Percentiles rank a stretch among this genome's conserved stretches.
phyloP scores from a whole-genome alignment of 2,113 vertebrate genomes.

The Symphodus melops region DNA sequence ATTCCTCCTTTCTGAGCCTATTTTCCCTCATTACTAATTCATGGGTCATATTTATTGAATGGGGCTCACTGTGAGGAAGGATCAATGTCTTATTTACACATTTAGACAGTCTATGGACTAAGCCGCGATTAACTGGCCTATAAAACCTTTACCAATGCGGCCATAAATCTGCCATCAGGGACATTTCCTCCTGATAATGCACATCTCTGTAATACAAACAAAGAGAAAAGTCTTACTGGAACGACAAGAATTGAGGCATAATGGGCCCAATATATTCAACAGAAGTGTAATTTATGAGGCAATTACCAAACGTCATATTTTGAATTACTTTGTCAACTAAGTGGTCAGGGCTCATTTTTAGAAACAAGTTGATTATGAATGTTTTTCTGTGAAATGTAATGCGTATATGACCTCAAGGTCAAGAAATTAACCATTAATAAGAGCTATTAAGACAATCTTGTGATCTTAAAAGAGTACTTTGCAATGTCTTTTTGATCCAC shows the following conservation, averaged over 20 bases:
- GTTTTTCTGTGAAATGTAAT: too few relatives aligned
- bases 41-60: constrained; percentile 79
- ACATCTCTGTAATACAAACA: constrained; percentile 39
- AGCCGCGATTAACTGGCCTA: constrained; percentile 72
- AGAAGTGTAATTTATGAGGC: background rate
- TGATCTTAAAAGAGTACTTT: too few relatives aligned
- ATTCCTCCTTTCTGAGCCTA: constrained; percentile 57
- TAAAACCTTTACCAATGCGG: constrained; percentile 70
- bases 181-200: constrained; percentile 49
- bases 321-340: too few relatives aligned
- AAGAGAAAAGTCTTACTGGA: constrained; percentile 9
- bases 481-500: too few relatives aligned
- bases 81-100: constrained; percentile 84
- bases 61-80: constrained; percentile 52
- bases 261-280: background rate
- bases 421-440: too few relatives aligned
- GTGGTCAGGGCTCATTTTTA: too few relatives aligned
- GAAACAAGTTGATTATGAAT: too few relatives aligned
- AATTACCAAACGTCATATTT: constrained; percentile 6
- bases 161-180: constrained; percentile 65
- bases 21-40: constrained; percentile 81
- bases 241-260: constrained; percentile 1
- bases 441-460: too few relatives aligned
- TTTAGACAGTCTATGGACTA: constrained; percentile 67
- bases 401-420: too few relatives aligned